phyloP scores from a whole-genome alignment of 2,797 vertebrate genomes.

The Lacerta bilineata region DNA sequence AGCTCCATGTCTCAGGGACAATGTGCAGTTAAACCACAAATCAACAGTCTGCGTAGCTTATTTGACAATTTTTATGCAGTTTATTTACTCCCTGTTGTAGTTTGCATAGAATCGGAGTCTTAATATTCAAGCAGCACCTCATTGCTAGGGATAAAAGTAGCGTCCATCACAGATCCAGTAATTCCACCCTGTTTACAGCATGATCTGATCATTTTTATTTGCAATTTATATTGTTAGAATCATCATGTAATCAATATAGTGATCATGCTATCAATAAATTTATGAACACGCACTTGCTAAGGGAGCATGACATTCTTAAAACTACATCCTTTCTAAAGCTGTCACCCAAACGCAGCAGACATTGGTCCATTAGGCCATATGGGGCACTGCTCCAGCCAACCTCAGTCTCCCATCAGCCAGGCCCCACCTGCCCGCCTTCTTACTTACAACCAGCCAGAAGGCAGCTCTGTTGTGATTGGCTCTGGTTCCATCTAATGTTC shows the following conservation, averaged over 20 bases:
- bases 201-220: background rate
- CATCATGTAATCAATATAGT: background rate
- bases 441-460: too few species aligned
- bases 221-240: too few species aligned
- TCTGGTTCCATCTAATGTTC: too few species aligned
- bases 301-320: conserved; percentile 4
- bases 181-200: background rate
- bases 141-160: background rate
- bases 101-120: background rate
- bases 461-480: too few species aligned
- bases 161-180: background rate
- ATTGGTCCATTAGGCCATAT: too few species aligned
- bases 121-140: background rate
- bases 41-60: background rate
- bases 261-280: background rate
- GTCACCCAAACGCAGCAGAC: background rate
- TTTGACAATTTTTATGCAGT: background rate
- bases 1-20: background rate
- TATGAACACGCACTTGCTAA: background rate
- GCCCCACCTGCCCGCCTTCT: too few species aligned
- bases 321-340: conserved; percentile 3
- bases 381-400: too few species aligned
- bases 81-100: background rate
- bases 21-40: too few species aligned
- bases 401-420: too few species aligned